Evolutionary conservation across 2,888 invertebrate species (phyloP), one percentile per base, ranked within the genome.

Genomic region (Odontothrips loti): DNA sequence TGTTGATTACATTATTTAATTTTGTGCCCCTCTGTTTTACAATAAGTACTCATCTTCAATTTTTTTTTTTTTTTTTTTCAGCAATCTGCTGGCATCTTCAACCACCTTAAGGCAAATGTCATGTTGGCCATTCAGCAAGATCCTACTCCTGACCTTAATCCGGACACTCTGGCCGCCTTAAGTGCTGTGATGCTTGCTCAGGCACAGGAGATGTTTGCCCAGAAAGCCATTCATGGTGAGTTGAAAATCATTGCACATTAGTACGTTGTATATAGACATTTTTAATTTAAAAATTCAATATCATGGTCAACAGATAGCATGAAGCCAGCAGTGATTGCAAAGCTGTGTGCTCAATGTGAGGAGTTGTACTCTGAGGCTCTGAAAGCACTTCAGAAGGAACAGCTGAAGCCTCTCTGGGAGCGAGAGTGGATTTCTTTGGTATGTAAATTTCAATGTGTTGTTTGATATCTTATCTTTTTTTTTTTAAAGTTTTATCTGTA

Each of bases 141-240:
- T 86, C 96, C 98, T 47, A 99, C 99, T 4, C 96, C 96, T 10
- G 99, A 99, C 89, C 91, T 99, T 85, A 93, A 93, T 87, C 96
- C 97, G 8, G 99, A 99, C 85, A 95, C 97, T 34, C 90, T 99
- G 81, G 91, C 91, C 82, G 96, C 97, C 58, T 90, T 99, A 43
- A 91, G 94, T 81, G 90, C 94, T 80, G 89, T 99, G 80, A 98
- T 98, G 97, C 89, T 99, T 79, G 98, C 99, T 23, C 99, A 99
- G 89, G 99, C 97, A 12, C 99, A 99, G 89, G 99, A 99, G 89
- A 94, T 97, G 84, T 96, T 99, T 87, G 96, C 96, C 80, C 92
- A 94, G 86, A 99, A 99, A 89, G 98, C 98, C 80, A 94, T 95
- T 84, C 91, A 93, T 86, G 95, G 93, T 93, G 86, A 86, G 84